These are phyloP conservation scores for Cydia splendana DNA, from an alignment of 1,140 invertebrate genomes.

Conservation along the genomic window DNA sequence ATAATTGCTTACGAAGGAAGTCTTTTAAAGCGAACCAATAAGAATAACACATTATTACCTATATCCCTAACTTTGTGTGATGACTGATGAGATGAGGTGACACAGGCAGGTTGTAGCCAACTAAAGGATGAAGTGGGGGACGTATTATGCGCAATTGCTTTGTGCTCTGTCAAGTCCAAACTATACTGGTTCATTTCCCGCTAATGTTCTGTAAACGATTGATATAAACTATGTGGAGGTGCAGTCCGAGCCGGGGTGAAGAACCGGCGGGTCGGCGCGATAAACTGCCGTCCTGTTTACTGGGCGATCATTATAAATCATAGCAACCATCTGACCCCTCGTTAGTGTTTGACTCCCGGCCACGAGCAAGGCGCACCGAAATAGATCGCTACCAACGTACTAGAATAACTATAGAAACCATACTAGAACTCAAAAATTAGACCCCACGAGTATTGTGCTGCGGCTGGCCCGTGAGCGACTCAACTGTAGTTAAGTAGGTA, in stretches of 20 bases:
- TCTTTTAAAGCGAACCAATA: background rate
- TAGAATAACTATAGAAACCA: no score
- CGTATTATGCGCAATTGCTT: no score
- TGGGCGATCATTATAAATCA: conserved; percentile 68
- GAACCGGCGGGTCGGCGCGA: conserved; percentile 59
- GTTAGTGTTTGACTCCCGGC: conserved; percentile 48
- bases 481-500: no score
- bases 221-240: background rate
- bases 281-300: conserved; percentile 58
- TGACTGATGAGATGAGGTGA: no score
- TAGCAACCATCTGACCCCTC: conserved; percentile 61
- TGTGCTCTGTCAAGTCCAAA: no score
- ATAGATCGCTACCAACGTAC: conserved; percentile 37
- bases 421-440: no score
- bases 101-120: no score
- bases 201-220: background rate
- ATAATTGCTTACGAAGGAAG: background rate
- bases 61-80: background rate
- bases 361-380: conserved; percentile 40
- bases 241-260: conserved; percentile 53
- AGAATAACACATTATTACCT: background rate
- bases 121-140: no score
- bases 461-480: no score
- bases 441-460: no score
- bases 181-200: background rate